Conservation (phyloP, 2,888 invertebrate species). For the Lepeophtheirus nordmannii region DNA sequence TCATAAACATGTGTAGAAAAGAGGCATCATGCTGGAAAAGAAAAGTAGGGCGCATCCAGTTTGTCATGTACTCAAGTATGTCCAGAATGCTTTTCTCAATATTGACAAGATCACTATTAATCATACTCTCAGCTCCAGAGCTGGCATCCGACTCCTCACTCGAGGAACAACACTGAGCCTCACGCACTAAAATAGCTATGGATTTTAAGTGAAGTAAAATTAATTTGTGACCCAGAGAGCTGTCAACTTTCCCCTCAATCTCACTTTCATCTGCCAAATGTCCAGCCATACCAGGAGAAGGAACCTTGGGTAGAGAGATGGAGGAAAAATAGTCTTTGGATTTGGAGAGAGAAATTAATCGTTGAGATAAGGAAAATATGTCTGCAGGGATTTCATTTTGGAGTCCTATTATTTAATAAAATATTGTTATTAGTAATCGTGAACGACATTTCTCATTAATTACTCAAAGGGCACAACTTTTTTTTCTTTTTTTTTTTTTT, state of each 20-base stretch:
- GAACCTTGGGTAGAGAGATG: not conserved
- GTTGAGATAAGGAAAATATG: not conserved
- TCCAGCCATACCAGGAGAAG: not conserved
- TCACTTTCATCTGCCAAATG: constrained; percentile 28
- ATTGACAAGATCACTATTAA: not conserved
- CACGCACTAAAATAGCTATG: constrained; percentile 74
- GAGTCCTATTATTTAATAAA: not conserved
- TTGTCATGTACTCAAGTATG: not conserved
- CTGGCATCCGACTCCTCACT: constrained; percentile 38
- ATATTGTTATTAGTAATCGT: not conserved
- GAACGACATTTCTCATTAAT: too few relatives aligned
- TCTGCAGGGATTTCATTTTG: constrained; percentile 1
- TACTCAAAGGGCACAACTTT: too few relatives aligned
- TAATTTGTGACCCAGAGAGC: constrained; percentile 66
- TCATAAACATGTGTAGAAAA: not conserved
- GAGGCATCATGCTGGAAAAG: not conserved
- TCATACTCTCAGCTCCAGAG: constrained; percentile 45
- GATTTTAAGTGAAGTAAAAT: constrained; percentile 71
- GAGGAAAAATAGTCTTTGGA: not conserved
- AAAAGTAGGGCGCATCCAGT: not conserved
- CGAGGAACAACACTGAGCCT: constrained; percentile 64
- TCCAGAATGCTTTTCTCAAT: constrained; percentile 5
- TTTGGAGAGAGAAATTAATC: not conserved
- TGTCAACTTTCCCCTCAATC: constrained; percentile 42
- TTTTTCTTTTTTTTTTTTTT: too few relatives aligned